These are phyloP conservation scores for Polyommatus iphigenia DNA, from an alignment of 2,888 invertebrate species.

Conservation along the genomic window DNA sequence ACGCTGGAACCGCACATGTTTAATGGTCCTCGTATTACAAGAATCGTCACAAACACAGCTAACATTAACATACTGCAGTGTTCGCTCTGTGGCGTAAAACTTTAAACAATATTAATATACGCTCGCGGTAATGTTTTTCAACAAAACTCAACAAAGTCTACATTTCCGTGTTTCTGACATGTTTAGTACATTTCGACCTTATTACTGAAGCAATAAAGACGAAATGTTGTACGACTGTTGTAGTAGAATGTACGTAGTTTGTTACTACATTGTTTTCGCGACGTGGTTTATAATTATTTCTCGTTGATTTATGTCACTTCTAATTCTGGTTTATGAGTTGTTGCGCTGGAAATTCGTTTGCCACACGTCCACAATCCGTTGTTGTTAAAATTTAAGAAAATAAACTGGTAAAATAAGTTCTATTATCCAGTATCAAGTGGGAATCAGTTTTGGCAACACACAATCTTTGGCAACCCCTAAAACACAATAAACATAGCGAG, in stretches of 20 bases:
- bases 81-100: not conserved
- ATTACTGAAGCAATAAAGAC: not conserved
- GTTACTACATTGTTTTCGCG: not conserved
- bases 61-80: not conserved
- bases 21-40: not conserved
- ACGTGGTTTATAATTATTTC: slow-evolving; percentile 10
- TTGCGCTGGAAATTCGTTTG: not conserved
- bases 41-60: not conserved
- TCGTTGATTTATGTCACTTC: slow-evolving; percentile 12
- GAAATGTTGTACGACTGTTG: not conserved
- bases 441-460: not conserved
- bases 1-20: no score
- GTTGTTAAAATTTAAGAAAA: not conserved
- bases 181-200: not conserved
- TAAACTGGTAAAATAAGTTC: not conserved
- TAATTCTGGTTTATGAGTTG: slow-evolving; percentile 15
- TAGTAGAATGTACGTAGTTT: not conserved
- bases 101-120: not conserved
- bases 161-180: not conserved
- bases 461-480: no score
- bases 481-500: no score
- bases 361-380: not conserved
- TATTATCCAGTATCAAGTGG: not conserved
- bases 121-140: not conserved
- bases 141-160: not conserved